Evolutionary conservation across 2,113 vertebrate species (phyloP), one percentile per base, ranked within the genome.

Genomic region (Oenanthe oenanthe): DNA sequence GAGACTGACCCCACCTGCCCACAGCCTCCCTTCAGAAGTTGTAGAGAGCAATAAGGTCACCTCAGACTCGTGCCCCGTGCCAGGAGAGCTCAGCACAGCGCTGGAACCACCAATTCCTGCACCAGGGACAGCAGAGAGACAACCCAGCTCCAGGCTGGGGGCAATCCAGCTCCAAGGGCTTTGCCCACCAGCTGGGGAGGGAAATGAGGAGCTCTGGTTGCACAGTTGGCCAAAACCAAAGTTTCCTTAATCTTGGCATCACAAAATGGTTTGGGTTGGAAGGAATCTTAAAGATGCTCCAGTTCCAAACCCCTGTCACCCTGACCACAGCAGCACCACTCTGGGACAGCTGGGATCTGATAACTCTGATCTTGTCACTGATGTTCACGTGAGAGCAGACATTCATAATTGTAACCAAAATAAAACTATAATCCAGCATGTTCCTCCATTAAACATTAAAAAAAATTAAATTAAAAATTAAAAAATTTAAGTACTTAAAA

Each of bases 51-150:
- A 36, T 36, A 36, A 36, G 34, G 34, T 36, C 34, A 36, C 34
- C 34, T 14, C 58, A 43, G 22, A 31, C 7, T 2, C 0, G 1
- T 56, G 14, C 45, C 79, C 25, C 0, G 2, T 1, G 6, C 40
- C 2, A 0, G 58, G 40, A 54, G 25, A 45, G 62, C 38, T 85
- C 58, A 78, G 62, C 63, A 65, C 32, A n/a, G 26, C 7, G 9
- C 73, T 48, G 40, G 24, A 6, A 61, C 13, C 0, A 0, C 34
- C 7, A 1, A 0, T 19, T 57, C 43, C 78, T 50, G 47, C 32
- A 29, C 6, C 10, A 1, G n/a, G 21, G 29, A 17, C 40, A 32
- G 29, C 48, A 34, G 10, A 1, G 32, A 19, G 20, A 29, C 4
- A 1, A 32, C 7, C 51, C 22, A 71, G 38, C 38, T 25, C 65